Conservation (phyloP, 2,888 invertebrate species). For the Catocala sponsa region DNA sequence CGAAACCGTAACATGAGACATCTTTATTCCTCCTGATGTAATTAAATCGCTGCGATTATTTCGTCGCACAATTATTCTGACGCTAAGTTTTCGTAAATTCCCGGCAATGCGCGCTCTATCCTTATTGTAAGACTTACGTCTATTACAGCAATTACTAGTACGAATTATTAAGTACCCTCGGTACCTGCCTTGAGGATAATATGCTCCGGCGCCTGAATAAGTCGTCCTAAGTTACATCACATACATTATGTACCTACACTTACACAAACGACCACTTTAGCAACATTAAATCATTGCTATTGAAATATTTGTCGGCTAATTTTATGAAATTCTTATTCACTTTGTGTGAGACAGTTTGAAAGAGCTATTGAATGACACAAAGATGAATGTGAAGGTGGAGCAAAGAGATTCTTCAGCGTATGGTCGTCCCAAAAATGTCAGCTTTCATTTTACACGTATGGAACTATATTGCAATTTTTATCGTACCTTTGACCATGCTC, state of each 20-base stretch:
- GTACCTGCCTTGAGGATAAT: conserved; percentile 18
- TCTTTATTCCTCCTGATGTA: conserved; percentile 23
- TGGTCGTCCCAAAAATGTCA: conserved; percentile 26
- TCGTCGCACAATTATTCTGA: conserved; percentile 28
- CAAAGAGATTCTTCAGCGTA: conserved; percentile 29
- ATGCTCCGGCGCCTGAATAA: conserved; percentile 25
- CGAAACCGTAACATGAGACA: conserved; percentile 15
- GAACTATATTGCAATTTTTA: conserved; percentile 22
- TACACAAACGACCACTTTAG: not conserved
- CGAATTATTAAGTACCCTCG: conserved; percentile 40
- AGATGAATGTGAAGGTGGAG: conserved; percentile 23
- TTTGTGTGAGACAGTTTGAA: conserved; percentile 28
- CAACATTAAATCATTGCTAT: not conserved
- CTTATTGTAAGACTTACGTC: conserved; percentile 37
- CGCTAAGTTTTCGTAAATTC: conserved; percentile 20
- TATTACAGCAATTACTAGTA: conserved; percentile 41
- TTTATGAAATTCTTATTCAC: conserved; percentile 20
- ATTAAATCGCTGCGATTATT: conserved; percentile 44
- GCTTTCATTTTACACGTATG: conserved; percentile 34
- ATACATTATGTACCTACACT: conserved; percentile 18
- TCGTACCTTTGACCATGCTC: conserved; percentile 11
- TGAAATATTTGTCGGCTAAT: conserved; percentile 10
- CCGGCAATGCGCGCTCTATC: conserved; percentile 33
- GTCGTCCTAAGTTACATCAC: conserved; percentile 18
- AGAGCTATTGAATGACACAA: conserved; percentile 28